Base-by-base conservation (phyloP, 64 coral and sea anemone genomes). In the Pachyseris speciosa region DNA sequence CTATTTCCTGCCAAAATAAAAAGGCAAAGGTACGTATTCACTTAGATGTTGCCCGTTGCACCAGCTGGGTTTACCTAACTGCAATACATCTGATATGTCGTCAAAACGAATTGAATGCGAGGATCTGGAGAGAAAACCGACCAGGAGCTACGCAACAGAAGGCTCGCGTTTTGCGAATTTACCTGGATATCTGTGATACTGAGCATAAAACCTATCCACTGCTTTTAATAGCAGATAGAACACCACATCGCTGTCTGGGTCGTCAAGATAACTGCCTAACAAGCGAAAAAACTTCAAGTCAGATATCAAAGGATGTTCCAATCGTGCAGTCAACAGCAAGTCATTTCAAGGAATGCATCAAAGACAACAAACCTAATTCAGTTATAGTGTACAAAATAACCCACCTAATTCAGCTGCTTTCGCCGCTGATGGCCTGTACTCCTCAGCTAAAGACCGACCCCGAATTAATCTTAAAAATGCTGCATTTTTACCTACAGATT, bases 221-320 rank as follows among this genome's bases (percentile, higher is more conserved):
- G 97, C 97, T 84, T 94, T 95, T n/a, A 99, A 60, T 17, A 99
- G 80, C 12, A 99, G 83, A 37, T 99, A 99, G 67, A 95, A 99
- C 6, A 95, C 87, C 22, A 93, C 94, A 64, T 99, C 86, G 48
- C 80, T 95, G 49, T 99, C 97, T 13, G 97, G 94, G 17, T 95
- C 86, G 38, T 99, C 97, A 44, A 95, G 86, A 39, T 89, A 84
- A 60, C 79, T 66, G n/a, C 86, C 93, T 94, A 30, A 76, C 15
- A 7, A 75, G 26, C 16, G 42, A n/a, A n/a, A 44, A 91, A 12
- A 72, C 1, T 5, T 3, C 16, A 83, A 64, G 15, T 24, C 11
- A 64, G 49, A 83, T 22, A 29, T 0, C 34, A 58, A 58, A 63
- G n/a, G 10, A 76, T 45, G 11, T 6, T 11, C 4, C 4, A 45